Evolutionary conservation across 1,140 invertebrate species (phyloP), one percentile per base, ranked within the genome.

Genomic region (Drosophila chauvacae): DNA sequence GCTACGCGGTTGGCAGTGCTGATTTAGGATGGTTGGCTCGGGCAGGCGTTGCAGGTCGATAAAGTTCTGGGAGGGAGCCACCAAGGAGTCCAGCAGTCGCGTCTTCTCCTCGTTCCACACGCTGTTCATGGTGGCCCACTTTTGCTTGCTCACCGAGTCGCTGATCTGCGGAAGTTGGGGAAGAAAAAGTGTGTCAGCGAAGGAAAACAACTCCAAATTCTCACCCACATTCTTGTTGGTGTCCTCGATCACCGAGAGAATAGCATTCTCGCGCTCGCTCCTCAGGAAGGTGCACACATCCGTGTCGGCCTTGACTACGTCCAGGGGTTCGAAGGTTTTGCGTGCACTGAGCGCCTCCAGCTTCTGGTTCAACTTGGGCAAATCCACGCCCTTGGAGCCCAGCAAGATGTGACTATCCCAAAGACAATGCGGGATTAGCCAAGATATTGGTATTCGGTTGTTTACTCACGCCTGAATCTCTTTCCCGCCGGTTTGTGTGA

Each of bases 221-320:
- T 28, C 2, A 94, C 94, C 93, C 94, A 97, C 97, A 92, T 95
- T 95, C 93, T 96, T 96, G 77, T 97, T 95, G 41, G 97, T 97
- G 91, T 98, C 96, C 93, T 98, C 98, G 88, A 98, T 98, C 28
- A 98, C 95, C 44, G 97, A 96, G 2, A 98, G 93, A 85, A 99
- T 96, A 14, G 97, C 97, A 95, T 98, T 99, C 93, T 98, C 97
- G 62, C 97, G 95, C 93, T 99, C 98, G 95, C 98, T 98, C 93
- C 95, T 96, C 1, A 99, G 93, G 92, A 97, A 99, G 11, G 84
- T 87, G 88, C 96, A 97, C 81, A 87, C 81, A 80, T 97, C 94
- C 75, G 97, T 96, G 93, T 99, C 98, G 18, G 96, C 96, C 82
- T 98, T 97, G 37, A 97, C 96, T 4, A 97, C 97, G 93, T 98